Conservation (phyloP, 2,888 invertebrate species). For the Sabellastarte sp. region DNA sequence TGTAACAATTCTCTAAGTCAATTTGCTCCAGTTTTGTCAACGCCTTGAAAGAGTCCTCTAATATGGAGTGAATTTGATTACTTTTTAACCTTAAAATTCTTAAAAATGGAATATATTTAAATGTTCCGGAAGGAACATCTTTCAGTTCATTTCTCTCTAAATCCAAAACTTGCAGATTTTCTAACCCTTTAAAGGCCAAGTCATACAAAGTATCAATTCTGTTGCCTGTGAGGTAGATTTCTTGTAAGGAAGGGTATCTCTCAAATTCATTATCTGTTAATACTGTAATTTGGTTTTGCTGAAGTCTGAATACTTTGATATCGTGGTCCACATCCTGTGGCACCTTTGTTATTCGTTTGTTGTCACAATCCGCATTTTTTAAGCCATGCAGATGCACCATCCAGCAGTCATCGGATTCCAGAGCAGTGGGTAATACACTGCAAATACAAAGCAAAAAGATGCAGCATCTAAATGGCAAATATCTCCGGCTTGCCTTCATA, state of each 20-base stretch:
- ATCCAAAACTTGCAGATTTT: constrained; percentile 27
- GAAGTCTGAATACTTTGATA: constrained; percentile 25
- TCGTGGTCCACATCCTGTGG: constrained; percentile 25
- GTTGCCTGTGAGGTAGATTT: constrained; percentile 25
- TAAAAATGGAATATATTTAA: constrained; percentile 20
- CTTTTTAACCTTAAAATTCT: constrained; percentile 22
- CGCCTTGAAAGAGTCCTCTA: constrained; percentile 16
- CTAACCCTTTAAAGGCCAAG: constrained; percentile 24
- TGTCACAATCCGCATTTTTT: constrained; percentile 28
- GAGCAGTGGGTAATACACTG: too few species aligned
- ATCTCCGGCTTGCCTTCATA: too few species aligned
- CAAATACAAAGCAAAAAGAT: too few species aligned
- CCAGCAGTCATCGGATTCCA: too few species aligned
- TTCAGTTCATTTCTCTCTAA: constrained; percentile 26
- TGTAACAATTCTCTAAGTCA: constrained; percentile 31
- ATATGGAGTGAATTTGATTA: constrained; percentile 1
- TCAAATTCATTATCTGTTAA: constrained; percentile 20
- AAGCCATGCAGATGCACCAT: too few species aligned
- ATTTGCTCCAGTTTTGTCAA: constrained; percentile 27
- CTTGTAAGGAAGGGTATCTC: constrained; percentile 27
- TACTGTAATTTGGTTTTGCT: constrained; percentile 23
- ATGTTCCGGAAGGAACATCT: constrained; percentile 14
- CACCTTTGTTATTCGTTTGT: constrained; percentile 12
- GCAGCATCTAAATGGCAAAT: too few species aligned
- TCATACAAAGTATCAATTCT: constrained; percentile 22